Base-by-base conservation (phyloP, 2,888 invertebrate genomes). In the Petrolisthes manimaculis region DNA sequence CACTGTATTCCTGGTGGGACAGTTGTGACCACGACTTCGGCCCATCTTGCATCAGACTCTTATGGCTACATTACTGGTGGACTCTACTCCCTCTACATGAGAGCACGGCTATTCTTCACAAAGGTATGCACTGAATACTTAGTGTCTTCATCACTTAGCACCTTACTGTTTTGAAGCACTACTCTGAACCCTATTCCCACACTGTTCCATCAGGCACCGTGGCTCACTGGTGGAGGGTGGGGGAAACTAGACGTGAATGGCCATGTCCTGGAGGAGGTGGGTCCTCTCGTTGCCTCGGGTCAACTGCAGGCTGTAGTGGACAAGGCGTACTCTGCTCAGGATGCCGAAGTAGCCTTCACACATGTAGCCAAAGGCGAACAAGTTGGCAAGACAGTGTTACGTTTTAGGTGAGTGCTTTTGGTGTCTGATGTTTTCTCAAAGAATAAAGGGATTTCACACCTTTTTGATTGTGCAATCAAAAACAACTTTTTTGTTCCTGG, bases 241-340 rank as follows among this genome's bases (percentile, higher is more conserved):
- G 90, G 89, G n/a, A 88, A 86, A 9, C 69, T 89, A 4, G 67
- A 85, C 21, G 86, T 91, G 18, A 85, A 83, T 14, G 91, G 90
- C 24, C 87, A 89, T 18, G 92, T 92, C 1, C 92, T 94, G 56
- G 93, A 93, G 86, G 92, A 92, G 18, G 92, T 94, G n/a, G 92
- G 93, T 4, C 93, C 93, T 84, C 93, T 95, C 81, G 94, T 94
- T 0, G 94, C 95, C 91, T 93, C 93, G 51, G 94, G 94, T 83
- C 93, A 94, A 89, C 92, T 95, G 88, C 94, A 94, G 92, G 94
- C 94, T 5, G 94, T 95, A 67, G 94, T 95, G 2, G 95, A 95
- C 91, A 94, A 94, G 92, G 94, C 93, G 51, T 94, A 93, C 91
- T 92, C 93, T 53, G 93, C 94, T 55, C 93, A 93, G 86, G 93